Evolutionary conservation across 1,140 invertebrate species (phyloP).

Genomic region (Coboldia fuscipes): DNA sequence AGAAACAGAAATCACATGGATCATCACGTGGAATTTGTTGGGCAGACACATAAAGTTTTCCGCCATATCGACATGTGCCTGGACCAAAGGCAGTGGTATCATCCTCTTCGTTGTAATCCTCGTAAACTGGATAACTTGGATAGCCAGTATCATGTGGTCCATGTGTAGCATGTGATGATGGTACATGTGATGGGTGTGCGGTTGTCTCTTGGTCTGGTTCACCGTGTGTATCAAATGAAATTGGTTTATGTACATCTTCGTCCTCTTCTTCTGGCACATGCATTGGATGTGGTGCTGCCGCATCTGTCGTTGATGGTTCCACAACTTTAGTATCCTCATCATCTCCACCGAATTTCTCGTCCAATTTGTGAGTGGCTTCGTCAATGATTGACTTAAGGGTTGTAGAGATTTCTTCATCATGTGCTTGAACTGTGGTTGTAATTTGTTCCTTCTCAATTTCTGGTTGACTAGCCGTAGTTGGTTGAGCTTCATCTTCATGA

Average conservation of each 20-base stretch:
- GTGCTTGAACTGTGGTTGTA: no score
- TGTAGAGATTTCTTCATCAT: background rate
- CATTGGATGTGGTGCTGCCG: background rate
- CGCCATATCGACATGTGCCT: slow-evolving; percentile 75
- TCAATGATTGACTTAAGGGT: background rate
- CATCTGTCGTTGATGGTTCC: slow-evolving; percentile 2
- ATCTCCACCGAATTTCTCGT: background rate
- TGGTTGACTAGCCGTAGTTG: background rate
- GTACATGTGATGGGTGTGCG: slow-evolving; percentile 17
- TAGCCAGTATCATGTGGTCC: slow-evolving; percentile 17
- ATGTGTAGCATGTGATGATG: slow-evolving; percentile 16
- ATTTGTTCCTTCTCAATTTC: background rate
- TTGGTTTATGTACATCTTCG: no score
- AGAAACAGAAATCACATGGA: slow-evolving; percentile 93
- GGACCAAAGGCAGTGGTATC: slow-evolving; percentile 56
- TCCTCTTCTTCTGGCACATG: no score
- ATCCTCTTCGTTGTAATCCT: slow-evolving; percentile 42
- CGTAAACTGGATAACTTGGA: slow-evolving; percentile 24
- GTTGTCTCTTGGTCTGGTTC: no score
- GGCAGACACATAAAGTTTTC: slow-evolving; percentile 79
- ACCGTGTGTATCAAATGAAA: no score
- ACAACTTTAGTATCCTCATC: slow-evolving; percentile 4
- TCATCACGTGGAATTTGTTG: slow-evolving; percentile 86
- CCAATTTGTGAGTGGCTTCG: background rate
- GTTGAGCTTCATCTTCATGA: background rate